Evolutionary conservation across 2,113 vertebrate genomes (phyloP), one percentile per base, ranked within the genome.

Genomic region (Osmerus mordax): DNA sequence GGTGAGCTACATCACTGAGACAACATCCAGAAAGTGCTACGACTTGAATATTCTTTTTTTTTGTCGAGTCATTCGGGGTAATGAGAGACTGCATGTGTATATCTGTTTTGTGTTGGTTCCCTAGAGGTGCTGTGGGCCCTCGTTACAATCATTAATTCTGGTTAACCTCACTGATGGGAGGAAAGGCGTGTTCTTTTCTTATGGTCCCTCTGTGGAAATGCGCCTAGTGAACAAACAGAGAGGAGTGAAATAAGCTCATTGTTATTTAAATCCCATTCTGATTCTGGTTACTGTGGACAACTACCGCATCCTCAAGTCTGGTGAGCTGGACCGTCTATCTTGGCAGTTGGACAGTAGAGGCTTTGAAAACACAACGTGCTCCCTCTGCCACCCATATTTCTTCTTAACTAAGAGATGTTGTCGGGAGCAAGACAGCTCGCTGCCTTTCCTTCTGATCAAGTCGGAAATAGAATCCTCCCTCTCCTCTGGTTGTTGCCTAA

Each of bases 391-490:
- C 65, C 72, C 76, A 78, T 65, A 65, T 83, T 74, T 82, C 69
- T 81, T 70, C 71, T 36, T 75, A 78, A 62, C 61, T 69, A 59
- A 79, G 63, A 72, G 51, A 75, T 70, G 78, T 78, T 74, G 71
- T 81, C 59, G 75, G 70, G 65, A 32, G 70, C 62, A 54, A 73
- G 68, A 78, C 77, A 81, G 70, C 78, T 47, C 64, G 7, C 32
- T 41, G 21, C 52, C 69, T 70, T 79, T 54, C 65, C 21, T 66
- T 71, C 62, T 78, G 67, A 79, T 75, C 67, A 29, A 53, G 66
- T 80, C 70, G 65, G 63, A 83, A 76, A 83, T 71, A 77, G 73
- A 75, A 84, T 74, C 72, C 62, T 84, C 75, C 23, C 51, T 75
- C 76, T 78, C 36, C 16, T 19, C 28, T 25, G 78, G 71, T 70